Conservation (phyloP, 1,140 invertebrate genomes). For the Drosophila watanabei region DNA sequence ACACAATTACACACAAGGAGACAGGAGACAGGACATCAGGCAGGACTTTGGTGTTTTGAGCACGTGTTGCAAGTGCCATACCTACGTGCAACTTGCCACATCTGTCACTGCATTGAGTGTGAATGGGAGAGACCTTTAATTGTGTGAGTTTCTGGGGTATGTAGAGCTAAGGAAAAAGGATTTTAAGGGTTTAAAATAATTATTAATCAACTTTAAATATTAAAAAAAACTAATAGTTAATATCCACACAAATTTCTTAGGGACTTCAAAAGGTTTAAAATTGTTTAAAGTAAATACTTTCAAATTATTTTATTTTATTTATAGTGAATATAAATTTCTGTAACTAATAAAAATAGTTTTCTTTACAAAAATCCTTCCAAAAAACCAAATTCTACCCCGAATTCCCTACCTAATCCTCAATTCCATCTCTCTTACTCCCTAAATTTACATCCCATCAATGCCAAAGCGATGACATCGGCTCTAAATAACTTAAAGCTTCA, state of each 20-base stretch:
- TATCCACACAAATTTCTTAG: too few species aligned
- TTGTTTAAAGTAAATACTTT: too few species aligned
- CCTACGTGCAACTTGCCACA: conserved; percentile 26
- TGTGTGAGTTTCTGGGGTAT: neutral
- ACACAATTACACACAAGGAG: conserved; percentile 33
- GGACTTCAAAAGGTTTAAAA: too few species aligned
- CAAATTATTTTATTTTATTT: too few species aligned
- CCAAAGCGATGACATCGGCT: conserved; percentile 23
- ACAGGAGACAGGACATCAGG: neutral
- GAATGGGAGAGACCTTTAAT: neutral
- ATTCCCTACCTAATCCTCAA: neutral
- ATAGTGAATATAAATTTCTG: neutral
- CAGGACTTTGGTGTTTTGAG: conserved; percentile 1
- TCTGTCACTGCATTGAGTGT: conserved; percentile 6
- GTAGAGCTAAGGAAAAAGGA: neutral
- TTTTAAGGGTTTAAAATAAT: neutral
- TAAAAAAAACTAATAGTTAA: neutral
- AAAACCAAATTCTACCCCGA: neutral
- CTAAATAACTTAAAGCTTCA: conserved; percentile 45
- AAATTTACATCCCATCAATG: conserved; percentile 18
- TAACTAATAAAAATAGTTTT: neutral
- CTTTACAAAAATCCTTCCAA: neutral
- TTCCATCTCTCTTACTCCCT: too few species aligned
- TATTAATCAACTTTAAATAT: neutral
- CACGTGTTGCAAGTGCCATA: conserved; percentile 21